These are phyloP conservation scores for Protaetia brevitarsis DNA, from an alignment of 1,140 invertebrate species.

Conservation along the genomic window DNA sequence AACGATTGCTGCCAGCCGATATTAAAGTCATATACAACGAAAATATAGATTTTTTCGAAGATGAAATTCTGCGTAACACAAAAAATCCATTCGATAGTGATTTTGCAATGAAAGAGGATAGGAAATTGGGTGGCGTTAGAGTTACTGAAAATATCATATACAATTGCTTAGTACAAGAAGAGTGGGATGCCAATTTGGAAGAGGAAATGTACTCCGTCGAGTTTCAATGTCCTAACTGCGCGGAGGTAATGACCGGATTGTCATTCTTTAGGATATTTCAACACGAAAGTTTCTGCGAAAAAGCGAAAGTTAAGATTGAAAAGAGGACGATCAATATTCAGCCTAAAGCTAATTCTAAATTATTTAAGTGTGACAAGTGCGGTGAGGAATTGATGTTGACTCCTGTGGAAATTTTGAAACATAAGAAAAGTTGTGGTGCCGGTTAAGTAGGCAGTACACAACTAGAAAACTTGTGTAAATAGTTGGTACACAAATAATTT, in stretches of 20 bases:
- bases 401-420: slow-evolving; percentile 71
- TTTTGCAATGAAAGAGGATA: slow-evolving; percentile 58
- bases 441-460: neutral
- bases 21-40: slow-evolving; percentile 71
- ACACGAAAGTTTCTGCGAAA: slow-evolving; percentile 42
- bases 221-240: slow-evolving; percentile 37
- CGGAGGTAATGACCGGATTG: slow-evolving; percentile 27
- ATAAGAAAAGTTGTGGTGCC: slow-evolving; percentile 60
- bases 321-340: neutral
- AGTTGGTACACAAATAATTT: too few relatives aligned
- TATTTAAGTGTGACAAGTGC: slow-evolving; percentile 72
- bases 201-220: slow-evolving; percentile 58
- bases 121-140: slow-evolving; percentile 78
- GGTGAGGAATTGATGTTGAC: slow-evolving; percentile 67
- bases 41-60: slow-evolving; percentile 40
- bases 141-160: slow-evolving; percentile 81
- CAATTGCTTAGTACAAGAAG: slow-evolving; percentile 67
- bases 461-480: too few relatives aligned
- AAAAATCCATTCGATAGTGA: slow-evolving; percentile 70
- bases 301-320: slow-evolving; percentile 39
- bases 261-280: slow-evolving; percentile 36
- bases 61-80: slow-evolving; percentile 47
- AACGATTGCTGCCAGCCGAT: slow-evolving; percentile 81
- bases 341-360: slow-evolving; percentile 59
- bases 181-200: slow-evolving; percentile 51